Percentiles rank a stretch among this genome's conserved stretches.
Conservation (phyloP, 2,113 vertebrate genomes). For the Austrofundulus limnaeus region DNA sequence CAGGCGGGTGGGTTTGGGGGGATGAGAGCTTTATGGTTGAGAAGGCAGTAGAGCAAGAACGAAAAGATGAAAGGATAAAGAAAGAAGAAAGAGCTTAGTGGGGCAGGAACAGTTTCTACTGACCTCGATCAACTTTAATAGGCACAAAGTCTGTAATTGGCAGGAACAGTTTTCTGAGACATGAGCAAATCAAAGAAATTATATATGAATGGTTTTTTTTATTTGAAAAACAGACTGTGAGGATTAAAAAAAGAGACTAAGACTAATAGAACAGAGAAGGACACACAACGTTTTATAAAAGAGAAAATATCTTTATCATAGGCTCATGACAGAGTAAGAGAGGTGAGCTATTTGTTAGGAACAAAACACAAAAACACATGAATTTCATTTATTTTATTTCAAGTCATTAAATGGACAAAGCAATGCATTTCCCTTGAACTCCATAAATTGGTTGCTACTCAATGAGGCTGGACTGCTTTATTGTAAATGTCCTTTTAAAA, state of each 20-base stretch:
- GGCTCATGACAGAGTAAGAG: slow-evolving; percentile 4
- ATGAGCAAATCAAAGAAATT: slow-evolving; percentile 39
- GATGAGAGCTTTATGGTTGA: slow-evolving; percentile 12
- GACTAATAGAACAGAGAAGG: slow-evolving; percentile 2
- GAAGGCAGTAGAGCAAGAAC: slow-evolving; percentile 25
- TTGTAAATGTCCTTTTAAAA: too few relatives aligned
- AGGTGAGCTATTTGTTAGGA: not conserved
- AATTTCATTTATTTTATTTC: slow-evolving; percentile 36
- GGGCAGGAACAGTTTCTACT: slow-evolving; percentile 39
- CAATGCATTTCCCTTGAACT: slow-evolving; percentile 22
- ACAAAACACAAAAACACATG: slow-evolving; percentile 20
- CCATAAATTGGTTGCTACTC: slow-evolving; percentile 9
- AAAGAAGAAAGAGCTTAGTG: slow-evolving; percentile 30
- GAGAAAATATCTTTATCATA: not conserved
- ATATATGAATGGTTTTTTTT: slow-evolving; percentile 8
- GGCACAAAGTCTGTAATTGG: slow-evolving; percentile 51
- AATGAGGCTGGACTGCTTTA: not conserved
- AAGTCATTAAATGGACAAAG: slow-evolving; percentile 45
- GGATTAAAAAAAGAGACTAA: slow-evolving; percentile 1
- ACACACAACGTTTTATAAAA: not conserved
- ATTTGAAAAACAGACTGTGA: not conserved
- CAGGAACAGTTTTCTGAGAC: slow-evolving; percentile 41
- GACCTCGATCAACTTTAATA: slow-evolving; percentile 51
- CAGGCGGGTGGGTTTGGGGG: slow-evolving; percentile 11
- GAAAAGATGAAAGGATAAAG: slow-evolving; percentile 50